phyloP scores from a whole-genome alignment of 2,888 invertebrate species.

The Anthrax anthrax region DNA sequence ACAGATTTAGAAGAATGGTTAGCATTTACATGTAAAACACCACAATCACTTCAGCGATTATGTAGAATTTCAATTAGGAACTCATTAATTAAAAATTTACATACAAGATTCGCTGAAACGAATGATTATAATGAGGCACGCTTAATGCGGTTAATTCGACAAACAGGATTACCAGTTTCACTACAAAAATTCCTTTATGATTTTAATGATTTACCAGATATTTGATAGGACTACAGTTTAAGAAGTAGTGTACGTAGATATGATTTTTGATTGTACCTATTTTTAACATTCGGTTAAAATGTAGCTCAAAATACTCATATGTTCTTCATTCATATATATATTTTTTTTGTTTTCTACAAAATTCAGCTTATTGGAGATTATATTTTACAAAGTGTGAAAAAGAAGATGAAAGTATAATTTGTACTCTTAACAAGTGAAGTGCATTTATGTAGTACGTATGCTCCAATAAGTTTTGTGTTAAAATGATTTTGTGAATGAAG shows the following conservation, averaged over 20 bases:
- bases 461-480: no score
- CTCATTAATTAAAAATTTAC: constrained; percentile 18
- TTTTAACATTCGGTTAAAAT: neutral
- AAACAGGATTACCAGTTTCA: constrained; percentile 23
- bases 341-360: no score
- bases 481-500: no score
- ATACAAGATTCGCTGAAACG: constrained; percentile 19
- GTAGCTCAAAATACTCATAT: no score
- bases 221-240: constrained; percentile 1
- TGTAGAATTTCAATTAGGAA: constrained; percentile 25
- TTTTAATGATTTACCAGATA: constrained; percentile 23
- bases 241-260: neutral
- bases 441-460: no score
- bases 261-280: neutral
- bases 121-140: constrained; percentile 20
- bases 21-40: constrained; percentile 17
- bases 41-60: constrained; percentile 23
- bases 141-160: constrained; percentile 21
- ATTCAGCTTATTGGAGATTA: no score
- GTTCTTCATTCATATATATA: no score
- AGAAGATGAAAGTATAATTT: no score
- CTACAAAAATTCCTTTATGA: constrained; percentile 25
- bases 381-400: no score
- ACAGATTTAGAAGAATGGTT: constrained; percentile 15
- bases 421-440: no score